These are phyloP conservation scores for Goniozus legneri DNA, from an alignment of 1,140 invertebrate species.

Conservation along the genomic window DNA sequence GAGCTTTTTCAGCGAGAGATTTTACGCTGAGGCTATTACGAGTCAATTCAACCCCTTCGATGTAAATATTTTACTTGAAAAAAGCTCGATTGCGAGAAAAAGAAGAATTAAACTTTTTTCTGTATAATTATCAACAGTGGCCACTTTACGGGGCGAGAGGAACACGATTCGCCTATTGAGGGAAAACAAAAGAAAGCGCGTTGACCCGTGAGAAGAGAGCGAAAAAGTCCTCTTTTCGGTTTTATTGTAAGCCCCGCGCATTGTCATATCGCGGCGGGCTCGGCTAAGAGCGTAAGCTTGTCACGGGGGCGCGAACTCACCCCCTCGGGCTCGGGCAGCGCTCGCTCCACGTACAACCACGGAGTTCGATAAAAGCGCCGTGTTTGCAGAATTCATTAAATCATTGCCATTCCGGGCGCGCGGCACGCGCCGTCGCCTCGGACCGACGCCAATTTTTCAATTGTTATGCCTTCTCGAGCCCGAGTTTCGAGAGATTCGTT, in stretches of 20 bases:
- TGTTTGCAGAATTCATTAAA: slow-evolving; percentile 41
- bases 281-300: slow-evolving; percentile 37
- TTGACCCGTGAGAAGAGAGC: neutral
- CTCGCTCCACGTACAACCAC: too few relatives aligned
- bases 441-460: too few relatives aligned
- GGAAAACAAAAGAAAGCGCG: neutral
- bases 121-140: too few relatives aligned
- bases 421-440: slow-evolving; percentile 18
- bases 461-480: slow-evolving; percentile 23
- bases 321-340: slow-evolving; percentile 4
- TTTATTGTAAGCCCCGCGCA: too few relatives aligned
- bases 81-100: too few relatives aligned
- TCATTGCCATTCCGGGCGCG: slow-evolving; percentile 35
- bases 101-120: too few relatives aligned
- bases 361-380: slow-evolving; percentile 32
- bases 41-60: too few relatives aligned
- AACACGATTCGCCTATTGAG: neutral
- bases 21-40: too few relatives aligned
- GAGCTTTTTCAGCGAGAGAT: too few relatives aligned
- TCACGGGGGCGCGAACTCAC: slow-evolving; percentile 17
- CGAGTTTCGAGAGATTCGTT: neutral
- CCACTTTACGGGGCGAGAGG: too few relatives aligned
- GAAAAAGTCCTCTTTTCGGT: neutral
- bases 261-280: too few relatives aligned
- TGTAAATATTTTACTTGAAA: too few relatives aligned